A percentile compares a stretch with the other conserved stretches of the same genome.
These are phyloP conservation scores for Rhynchophorus ferrugineus DNA, from an alignment of 1,140 invertebrate genomes.

Conservation along the genomic window DNA sequence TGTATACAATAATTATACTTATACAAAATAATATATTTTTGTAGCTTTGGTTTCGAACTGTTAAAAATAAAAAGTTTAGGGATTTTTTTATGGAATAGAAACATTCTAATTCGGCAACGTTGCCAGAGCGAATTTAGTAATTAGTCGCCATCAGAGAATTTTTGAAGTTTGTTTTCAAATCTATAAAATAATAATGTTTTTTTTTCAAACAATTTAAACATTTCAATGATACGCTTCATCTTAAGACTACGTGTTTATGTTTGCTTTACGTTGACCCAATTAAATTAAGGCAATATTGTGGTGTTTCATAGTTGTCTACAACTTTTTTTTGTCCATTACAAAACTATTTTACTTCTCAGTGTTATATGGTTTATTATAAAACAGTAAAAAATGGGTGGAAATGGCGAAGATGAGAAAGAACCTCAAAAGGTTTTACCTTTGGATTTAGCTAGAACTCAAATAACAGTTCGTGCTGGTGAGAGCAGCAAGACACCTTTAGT, in stretches of 20 bases:
- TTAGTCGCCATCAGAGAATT: constrained; percentile 18
- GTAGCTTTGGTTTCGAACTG: too few relatives aligned
- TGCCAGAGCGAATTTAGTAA: constrained; percentile 4
- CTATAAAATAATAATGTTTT: constrained; percentile 1
- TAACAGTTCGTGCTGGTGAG: constrained; percentile 33
- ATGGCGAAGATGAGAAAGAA: constrained; percentile 39
- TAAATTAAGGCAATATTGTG: too few relatives aligned
- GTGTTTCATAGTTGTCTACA: too few relatives aligned
- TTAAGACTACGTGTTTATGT: background rate
- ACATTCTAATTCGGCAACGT: too few relatives aligned
- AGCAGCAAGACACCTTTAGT: constrained; percentile 34
- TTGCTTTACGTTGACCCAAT: too few relatives aligned
- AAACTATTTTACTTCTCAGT: too few relatives aligned
- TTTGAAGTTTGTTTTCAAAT: constrained; percentile 24
- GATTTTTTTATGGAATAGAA: too few relatives aligned
- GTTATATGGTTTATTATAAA: too few relatives aligned
- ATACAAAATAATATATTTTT: too few relatives aligned
- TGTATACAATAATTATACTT: too few relatives aligned
- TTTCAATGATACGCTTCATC: background rate
- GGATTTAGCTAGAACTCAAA: constrained; percentile 36
- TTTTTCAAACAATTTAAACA: constrained; percentile 4
- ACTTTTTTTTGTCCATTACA: too few relatives aligned
- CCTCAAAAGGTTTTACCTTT: constrained; percentile 34
- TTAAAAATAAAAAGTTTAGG: too few relatives aligned
- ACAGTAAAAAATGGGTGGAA: constrained; percentile 36